Percentiles rank a stretch among this genome's conserved stretches.
phyloP scores from a whole-genome alignment of 1,140 invertebrate species.

The Drosophila pallidifrons region DNA sequence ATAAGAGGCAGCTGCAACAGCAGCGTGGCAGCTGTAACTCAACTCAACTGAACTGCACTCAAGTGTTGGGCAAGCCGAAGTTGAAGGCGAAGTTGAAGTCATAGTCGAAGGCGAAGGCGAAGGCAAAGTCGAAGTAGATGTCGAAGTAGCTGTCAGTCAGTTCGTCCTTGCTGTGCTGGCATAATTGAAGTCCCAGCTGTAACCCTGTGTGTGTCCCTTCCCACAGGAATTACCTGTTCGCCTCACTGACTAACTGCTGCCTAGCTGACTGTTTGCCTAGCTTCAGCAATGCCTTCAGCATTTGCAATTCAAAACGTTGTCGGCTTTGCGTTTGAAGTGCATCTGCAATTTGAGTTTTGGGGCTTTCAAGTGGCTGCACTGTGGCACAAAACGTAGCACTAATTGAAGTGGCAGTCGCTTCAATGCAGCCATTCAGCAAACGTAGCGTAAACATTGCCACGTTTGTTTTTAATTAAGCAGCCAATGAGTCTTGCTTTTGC shows the following conservation, averaged over 20 bases:
- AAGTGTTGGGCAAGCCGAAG: constrained; percentile 32
- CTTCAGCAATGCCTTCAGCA: constrained; percentile 48
- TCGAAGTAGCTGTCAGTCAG: constrained; percentile 32
- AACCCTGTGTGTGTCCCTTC: background rate
- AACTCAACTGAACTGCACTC: constrained; percentile 35
- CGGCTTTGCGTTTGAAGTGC: constrained; percentile 51
- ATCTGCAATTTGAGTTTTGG: constrained; percentile 67
- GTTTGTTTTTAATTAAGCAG: constrained; percentile 49
- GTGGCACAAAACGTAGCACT: constrained; percentile 63
- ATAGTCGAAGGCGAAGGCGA: constrained; percentile 29
- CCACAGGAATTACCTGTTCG: constrained; percentile 18
- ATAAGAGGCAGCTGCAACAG: background rate
- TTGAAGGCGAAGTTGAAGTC: constrained; percentile 17
- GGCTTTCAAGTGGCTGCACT: constrained; percentile 27
- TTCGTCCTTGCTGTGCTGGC: constrained; percentile 7
- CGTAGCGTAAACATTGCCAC: constrained; percentile 16
- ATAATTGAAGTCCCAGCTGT: constrained; percentile 57
- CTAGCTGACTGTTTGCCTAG: constrained; percentile 9
- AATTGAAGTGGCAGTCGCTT: constrained; percentile 63
- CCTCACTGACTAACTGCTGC: constrained; percentile 14
- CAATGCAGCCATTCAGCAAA: constrained; percentile 49
- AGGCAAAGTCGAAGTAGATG: constrained; percentile 14
- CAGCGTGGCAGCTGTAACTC: background rate
- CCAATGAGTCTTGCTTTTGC: constrained; percentile 4
- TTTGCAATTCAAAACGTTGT: constrained; percentile 76